Evolutionary conservation across 1,140 invertebrate species (phyloP).

Genomic region (Akabosia matsudoensis): DNA sequence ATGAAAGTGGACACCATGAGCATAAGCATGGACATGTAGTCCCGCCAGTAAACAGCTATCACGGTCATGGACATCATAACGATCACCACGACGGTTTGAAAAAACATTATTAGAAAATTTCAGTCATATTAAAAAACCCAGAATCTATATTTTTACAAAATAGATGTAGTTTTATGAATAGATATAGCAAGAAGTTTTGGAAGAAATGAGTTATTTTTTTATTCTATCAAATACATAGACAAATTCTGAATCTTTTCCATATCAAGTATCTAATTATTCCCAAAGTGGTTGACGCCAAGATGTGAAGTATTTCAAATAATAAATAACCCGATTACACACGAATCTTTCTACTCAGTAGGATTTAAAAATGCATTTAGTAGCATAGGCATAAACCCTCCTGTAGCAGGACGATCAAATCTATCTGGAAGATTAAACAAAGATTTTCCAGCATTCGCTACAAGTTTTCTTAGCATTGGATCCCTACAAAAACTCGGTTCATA

Average conservation of each 20-base stretch:
- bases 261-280: too few relatives aligned
- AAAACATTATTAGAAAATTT: background rate
- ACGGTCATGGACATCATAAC: constrained; percentile 15
- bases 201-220: background rate
- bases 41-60: constrained; percentile 7
- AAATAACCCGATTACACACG: background rate
- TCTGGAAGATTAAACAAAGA: constrained; percentile 41
- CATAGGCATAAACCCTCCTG: constrained; percentile 37
- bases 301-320: background rate
- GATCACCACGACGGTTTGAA: background rate
- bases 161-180: background rate
- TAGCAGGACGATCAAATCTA: constrained; percentile 26
- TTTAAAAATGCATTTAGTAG: constrained; percentile 40
- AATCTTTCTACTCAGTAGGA: constrained; percentile 15
- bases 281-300: background rate
- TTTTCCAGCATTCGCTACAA: constrained; percentile 36
- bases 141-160: background rate
- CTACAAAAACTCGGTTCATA: constrained; percentile 43
- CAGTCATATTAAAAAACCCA: too few relatives aligned
- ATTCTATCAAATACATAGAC: too few relatives aligned
- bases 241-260: too few relatives aligned
- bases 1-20: constrained; percentile 24
- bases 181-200: background rate
- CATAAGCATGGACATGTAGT: background rate
- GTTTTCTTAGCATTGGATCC: constrained; percentile 37